These are phyloP conservation scores for Drosophila cardini DNA, from an alignment of 1,140 invertebrate species.

Conservation along the genomic window DNA sequence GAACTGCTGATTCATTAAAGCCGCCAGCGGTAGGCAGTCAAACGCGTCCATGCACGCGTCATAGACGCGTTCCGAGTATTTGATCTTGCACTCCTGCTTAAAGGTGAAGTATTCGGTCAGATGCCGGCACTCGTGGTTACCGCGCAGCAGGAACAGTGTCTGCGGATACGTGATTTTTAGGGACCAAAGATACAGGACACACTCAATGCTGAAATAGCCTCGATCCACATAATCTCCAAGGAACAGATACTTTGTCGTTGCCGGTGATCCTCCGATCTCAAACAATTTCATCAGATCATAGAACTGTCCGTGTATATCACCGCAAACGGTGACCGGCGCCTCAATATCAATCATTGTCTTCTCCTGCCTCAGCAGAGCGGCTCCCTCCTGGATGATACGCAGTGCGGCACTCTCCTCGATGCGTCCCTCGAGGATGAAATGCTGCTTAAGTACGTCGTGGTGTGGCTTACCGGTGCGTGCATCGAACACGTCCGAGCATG, in stretches of 20 bases:
- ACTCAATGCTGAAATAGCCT: constrained; percentile 89
- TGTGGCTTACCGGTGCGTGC: constrained; percentile 95
- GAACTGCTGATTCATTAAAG: constrained; percentile 99
- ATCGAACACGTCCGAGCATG: constrained; percentile 98
- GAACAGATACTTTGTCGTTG: constrained; percentile 99
- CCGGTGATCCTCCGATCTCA: constrained; percentile 99
- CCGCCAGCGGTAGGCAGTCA: constrained; percentile 99
- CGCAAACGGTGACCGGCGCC: constrained; percentile 99
- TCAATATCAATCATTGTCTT: constrained; percentile 99
- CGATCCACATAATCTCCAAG: constrained; percentile 99
- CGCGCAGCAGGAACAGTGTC: constrained; percentile 99
- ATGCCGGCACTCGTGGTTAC: constrained; percentile 99
- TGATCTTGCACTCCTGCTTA: constrained; percentile 99
- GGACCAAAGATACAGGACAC: constrained; percentile 99
- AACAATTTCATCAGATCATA: constrained; percentile 99
- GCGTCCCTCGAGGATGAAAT: constrained; percentile 99
- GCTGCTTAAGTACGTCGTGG: constrained; percentile 98
- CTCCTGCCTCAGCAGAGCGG: constrained; percentile 96
- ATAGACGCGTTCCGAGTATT: constrained; percentile 99
- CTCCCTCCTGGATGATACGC: constrained; percentile 99
- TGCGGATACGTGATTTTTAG: constrained; percentile 99
- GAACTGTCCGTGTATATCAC: constrained; percentile 99
- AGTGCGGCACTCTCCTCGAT: constrained; percentile 99
- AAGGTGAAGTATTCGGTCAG: constrained; percentile 99
- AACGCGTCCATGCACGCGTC: constrained; percentile 99